Base-by-base conservation (phyloP, 2,888 invertebrate genomes). In the Eupithecia dodoneata region DNA sequence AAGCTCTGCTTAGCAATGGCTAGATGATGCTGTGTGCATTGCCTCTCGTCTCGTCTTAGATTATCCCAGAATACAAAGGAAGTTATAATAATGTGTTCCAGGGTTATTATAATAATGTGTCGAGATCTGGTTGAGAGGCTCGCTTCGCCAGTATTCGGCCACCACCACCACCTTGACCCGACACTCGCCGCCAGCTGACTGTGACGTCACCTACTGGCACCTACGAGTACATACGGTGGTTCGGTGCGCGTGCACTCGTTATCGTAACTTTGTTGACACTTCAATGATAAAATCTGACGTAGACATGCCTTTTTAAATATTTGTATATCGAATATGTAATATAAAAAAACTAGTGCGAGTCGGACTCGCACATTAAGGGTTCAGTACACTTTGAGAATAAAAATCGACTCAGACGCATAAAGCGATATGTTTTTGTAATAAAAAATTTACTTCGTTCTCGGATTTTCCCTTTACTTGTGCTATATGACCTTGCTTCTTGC, bases 121-220 rank as follows among this genome's bases (percentile, higher is more conserved):
- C 4, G 2, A 30, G 2, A 63, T 30, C 63, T 30, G 18, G 63
- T 30, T 59, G 1, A 30, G 59, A 18, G 30, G 4, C 10, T 18
- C 63, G 30, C n/a, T 4, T 30, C 10, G 18, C 63, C 63, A 63
- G 63, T 63, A 44, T 69, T n/a, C 67, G 44, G 9, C 66, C 41
- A 66, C 55, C 3, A 3, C 55, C 55, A 4, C 45, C n/a, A 69
- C 67, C 67, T 69, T 69, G 67, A 69, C 67, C 67, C 63, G 63
- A n/a, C 67, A 45, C 15, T 42, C 45, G 2, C 67, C 18, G 66
- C 7, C 67, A 69, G 67, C 67, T 69, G 67, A 69, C 67, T 69
- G 67, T 69, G 42, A 69, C 44, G 67, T 69, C 42, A 69, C 45
- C 67, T 6, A 9, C 59, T 10, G 10, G 10, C 13, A 69, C 45